Base-by-base conservation (phyloP, 2,888 invertebrate species). In the Thumatha senex region DNA sequence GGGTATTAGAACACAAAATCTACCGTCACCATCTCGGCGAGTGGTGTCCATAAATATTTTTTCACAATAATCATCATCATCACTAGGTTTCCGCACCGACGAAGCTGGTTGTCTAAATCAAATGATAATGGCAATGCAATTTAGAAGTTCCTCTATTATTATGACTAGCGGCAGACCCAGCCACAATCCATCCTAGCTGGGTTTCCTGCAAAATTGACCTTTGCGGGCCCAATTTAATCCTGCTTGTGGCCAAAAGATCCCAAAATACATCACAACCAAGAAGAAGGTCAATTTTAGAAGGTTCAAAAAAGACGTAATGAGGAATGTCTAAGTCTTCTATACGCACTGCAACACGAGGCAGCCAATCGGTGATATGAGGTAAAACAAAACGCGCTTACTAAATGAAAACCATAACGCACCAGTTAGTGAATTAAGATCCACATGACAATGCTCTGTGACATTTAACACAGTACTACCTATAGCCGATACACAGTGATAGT, bases 391-490 rank as follows among this genome's bases (percentile, higher is more conserved):
- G 31, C 31, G 31, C 31, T 5, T 31, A 31, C 31, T 31, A 31
- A 10, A 31, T 31, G 31, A 31, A n/a, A n/a, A n/a, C n/a, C n/a
- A n/a, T n/a, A n/a, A n/a, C n/a, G n/a, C n/a, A 31, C 31, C 7
- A 31, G 31, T 31, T 7, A 31, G 31, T 31, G 31, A 31, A 31
- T 8, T 31, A 11, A 31, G 3, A 31, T 31, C 11, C 7, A 31
- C 8, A 7, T 31, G 11, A 31, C 31, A 31, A 31, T 31, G 9
- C 31, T 31, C 31, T 10, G 31, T 31, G 61, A 66, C 68, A 73
- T 73, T 66, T 11, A 31, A 10, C 31, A 31, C 31, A 31, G 5
- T 31, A 31, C 31, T 31, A 8, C 31, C 31, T 31, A 31, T 31
- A 8, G 4, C 31, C 31, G 31, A 31, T 31, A 31, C 31, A 8